Conservation (phyloP, 2,888 invertebrate species). For the Amphipoea oculea region DNA sequence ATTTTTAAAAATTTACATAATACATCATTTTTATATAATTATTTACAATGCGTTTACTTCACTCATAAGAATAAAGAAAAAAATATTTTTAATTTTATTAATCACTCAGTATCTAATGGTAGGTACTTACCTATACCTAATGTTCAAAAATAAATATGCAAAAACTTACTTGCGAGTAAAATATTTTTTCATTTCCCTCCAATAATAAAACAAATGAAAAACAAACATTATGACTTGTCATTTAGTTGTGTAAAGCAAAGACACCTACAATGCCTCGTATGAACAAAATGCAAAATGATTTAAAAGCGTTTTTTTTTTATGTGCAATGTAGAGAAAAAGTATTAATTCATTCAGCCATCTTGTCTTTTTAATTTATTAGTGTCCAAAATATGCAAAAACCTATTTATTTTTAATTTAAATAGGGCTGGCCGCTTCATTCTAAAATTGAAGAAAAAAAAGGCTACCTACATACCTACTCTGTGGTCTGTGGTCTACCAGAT, state of each 20-base stretch:
- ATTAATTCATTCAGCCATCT: background rate
- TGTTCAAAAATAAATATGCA: background rate
- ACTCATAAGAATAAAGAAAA: background rate
- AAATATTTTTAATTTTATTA: background rate
- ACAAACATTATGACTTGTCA: background rate
- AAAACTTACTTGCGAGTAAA: background rate
- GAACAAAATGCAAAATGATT: background rate
- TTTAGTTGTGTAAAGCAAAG: background rate
- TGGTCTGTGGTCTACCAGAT: background rate
- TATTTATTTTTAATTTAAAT: background rate
- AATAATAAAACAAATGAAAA: conserved; percentile 4
- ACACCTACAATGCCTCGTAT: background rate
- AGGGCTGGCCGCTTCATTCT: background rate
- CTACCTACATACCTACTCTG: too few species aligned
- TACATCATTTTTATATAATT: too few species aligned
- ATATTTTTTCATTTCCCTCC: background rate
- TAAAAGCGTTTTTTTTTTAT: background rate
- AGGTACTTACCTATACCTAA: too few species aligned
- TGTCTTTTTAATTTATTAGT: background rate
- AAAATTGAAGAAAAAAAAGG: background rate
- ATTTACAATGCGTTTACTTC: background rate
- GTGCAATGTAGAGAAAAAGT: background rate
- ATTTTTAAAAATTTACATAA: background rate
- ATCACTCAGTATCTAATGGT: too few species aligned
- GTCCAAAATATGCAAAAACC: background rate